Percentiles rank a stretch among this genome's conserved stretches.
Evolutionary conservation across 2,113 vertebrate genomes (phyloP).

Genomic region (Telmatochromis bifrenatus): DNA sequence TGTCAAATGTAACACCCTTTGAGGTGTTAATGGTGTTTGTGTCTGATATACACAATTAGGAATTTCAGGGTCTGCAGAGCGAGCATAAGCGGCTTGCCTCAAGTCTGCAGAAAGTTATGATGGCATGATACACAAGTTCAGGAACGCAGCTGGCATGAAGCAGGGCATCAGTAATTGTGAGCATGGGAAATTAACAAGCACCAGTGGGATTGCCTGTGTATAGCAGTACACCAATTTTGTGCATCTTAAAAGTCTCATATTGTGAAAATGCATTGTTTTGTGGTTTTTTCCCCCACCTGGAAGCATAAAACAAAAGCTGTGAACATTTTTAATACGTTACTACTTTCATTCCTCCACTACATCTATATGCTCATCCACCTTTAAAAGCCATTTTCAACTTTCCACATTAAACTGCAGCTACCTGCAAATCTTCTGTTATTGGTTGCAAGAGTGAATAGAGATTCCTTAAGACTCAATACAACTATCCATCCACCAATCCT

Average conservation of each 20-base stretch:
- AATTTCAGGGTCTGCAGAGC: neutral
- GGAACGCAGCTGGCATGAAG: neutral
- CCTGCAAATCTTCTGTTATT: neutral
- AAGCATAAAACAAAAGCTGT: neutral
- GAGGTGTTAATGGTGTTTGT: conserved; percentile 17
- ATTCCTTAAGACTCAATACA: neutral
- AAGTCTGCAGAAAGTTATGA: neutral
- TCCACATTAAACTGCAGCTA: neutral
- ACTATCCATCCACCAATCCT: neutral
- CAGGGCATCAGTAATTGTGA: neutral
- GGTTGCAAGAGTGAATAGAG: neutral
- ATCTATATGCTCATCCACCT: neutral
- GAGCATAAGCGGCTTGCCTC: neutral
- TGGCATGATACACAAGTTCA: neutral
- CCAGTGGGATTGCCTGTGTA: neutral
- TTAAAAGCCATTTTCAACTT: neutral
- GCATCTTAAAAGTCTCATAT: neutral
- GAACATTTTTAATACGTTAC: neutral
- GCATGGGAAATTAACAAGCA: neutral
- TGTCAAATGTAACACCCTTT: conserved; percentile 35
- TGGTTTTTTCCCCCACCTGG: neutral
- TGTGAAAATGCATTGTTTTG: neutral
- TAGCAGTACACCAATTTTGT: neutral
- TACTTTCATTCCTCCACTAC: neutral
- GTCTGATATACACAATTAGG: conserved; percentile 3